These are phyloP conservation scores for Sylvilagus floridanus DNA, from an alignment of 2,797 vertebrate species.

Conservation along the genomic window DNA sequence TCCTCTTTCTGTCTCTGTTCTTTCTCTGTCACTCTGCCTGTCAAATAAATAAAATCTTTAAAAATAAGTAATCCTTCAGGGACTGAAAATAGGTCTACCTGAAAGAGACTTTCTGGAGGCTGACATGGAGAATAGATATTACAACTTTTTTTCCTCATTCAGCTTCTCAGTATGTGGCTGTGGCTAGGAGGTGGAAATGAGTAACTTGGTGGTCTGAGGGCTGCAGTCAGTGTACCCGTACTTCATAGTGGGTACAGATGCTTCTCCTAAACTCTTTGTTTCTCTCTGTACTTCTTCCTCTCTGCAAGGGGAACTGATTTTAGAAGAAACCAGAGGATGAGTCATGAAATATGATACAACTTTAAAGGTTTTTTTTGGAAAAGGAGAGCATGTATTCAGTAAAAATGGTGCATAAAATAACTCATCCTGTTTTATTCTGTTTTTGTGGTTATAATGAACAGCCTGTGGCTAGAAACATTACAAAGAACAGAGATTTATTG, in stretches of 20 bases:
- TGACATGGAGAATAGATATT: background rate
- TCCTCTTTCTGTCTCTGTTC: too few relatives aligned
- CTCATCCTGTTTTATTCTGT: too few relatives aligned
- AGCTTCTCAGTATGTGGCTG: background rate
- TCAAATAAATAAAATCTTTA: too few relatives aligned
- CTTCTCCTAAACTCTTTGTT: background rate
- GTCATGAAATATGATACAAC: background rate
- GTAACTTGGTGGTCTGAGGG: background rate
- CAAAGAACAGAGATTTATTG: too few relatives aligned
- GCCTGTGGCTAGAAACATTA: too few relatives aligned
- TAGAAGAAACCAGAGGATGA: background rate
- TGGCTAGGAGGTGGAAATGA: background rate
- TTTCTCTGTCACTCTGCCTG: too few relatives aligned
- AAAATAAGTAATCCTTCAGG: background rate
- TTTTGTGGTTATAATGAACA: too few relatives aligned
- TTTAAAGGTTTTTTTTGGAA: conserved; percentile 31
- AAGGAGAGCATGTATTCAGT: background rate
- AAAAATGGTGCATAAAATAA: background rate
- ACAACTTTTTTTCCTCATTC: background rate
- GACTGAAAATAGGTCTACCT: background rate
- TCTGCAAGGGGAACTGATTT: background rate
- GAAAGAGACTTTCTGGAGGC: background rate
- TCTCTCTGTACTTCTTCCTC: background rate
- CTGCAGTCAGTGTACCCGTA: background rate
- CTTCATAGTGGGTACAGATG: background rate